phyloP scores from a whole-genome alignment of 2,797 vertebrate species.

The Tiaroga cobitis region DNA sequence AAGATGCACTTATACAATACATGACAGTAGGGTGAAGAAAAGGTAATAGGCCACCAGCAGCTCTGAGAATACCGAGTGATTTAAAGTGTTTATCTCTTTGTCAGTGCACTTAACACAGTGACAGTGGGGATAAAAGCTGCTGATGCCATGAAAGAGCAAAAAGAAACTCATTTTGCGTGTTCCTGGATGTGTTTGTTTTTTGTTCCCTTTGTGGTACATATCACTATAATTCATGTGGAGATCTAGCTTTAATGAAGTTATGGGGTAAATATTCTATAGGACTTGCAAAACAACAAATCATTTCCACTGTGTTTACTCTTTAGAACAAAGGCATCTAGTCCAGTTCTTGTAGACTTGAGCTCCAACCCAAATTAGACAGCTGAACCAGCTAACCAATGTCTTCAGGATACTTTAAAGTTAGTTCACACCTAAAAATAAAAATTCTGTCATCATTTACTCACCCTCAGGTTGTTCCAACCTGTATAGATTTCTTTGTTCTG shows the following conservation, averaged over 20 bases:
- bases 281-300: neutral
- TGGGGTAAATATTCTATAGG: neutral
- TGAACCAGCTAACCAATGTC: neutral
- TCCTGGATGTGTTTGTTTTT: neutral
- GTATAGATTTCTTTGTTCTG: too few species aligned
- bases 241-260: neutral
- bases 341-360: neutral
- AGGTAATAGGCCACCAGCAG: slow-evolving; percentile 31
- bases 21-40: slow-evolving; percentile 53
- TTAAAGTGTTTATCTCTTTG: slow-evolving; percentile 41
- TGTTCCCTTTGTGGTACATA: neutral
- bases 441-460: too few species aligned
- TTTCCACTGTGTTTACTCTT: neutral
- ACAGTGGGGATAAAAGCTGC: slow-evolving; percentile 31
- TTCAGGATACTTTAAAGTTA: neutral
- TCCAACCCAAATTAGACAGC: neutral
- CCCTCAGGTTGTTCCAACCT: too few species aligned
- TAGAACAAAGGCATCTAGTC: neutral
- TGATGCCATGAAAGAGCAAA: neutral
- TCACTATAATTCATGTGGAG: neutral
- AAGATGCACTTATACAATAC: slow-evolving; percentile 49
- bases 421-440: too few species aligned
- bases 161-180: neutral
- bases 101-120: slow-evolving; percentile 41
- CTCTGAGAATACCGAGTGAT: slow-evolving; percentile 25